Conservation (phyloP, 2,797 vertebrate genomes). For the Aldrovandia affinis region DNA sequence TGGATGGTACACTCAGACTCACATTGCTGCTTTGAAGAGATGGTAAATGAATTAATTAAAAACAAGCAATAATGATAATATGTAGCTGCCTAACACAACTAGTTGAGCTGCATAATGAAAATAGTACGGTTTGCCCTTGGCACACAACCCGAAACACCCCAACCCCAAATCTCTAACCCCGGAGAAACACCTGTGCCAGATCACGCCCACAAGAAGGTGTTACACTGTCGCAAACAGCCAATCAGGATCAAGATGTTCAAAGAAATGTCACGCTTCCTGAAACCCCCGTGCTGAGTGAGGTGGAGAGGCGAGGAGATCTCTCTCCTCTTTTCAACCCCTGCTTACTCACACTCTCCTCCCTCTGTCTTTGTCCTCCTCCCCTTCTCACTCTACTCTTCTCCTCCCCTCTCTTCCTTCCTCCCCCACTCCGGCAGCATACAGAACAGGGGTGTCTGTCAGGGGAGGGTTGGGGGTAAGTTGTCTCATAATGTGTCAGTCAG, state of each 20-base stretch:
- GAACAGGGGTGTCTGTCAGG: constrained; percentile 18
- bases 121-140: background rate
- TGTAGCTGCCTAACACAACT: background rate
- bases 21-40: background rate
- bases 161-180: background rate
- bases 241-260: background rate
- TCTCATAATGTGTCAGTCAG: constrained; percentile 27
- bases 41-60: background rate
- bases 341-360: too few species aligned
- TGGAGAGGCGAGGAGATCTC: background rate
- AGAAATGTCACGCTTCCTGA: background rate
- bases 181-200: background rate
- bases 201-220: background rate
- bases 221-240: background rate
- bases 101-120: background rate
- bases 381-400: too few species aligned
- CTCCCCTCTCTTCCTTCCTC: too few species aligned
- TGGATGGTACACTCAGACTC: background rate
- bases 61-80: background rate
- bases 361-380: too few species aligned
- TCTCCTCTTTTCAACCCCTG: too few species aligned
- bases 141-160: too few species aligned
- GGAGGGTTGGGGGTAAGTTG: background rate
- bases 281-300: background rate
- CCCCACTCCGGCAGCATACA: too few species aligned